Percentiles rank a stretch among this genome's conserved stretches.
Conservation (phyloP, 2,888 invertebrate species). For the Nemurella pictetii region DNA sequence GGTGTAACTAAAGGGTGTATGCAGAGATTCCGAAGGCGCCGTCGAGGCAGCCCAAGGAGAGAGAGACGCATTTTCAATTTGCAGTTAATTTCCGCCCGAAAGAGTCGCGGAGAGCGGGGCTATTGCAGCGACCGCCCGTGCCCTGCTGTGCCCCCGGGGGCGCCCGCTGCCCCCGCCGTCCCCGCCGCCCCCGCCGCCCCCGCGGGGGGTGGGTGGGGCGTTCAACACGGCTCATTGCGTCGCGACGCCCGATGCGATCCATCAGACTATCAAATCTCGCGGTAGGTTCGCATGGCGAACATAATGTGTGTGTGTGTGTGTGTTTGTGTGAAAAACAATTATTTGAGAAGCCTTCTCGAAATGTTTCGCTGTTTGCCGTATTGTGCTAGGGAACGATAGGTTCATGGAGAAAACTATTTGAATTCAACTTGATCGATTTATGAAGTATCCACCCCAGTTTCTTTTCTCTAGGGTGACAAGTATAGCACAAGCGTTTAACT, state of each 20-base stretch:
- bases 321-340: no score
- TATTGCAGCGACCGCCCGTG: slow-evolving; percentile 19
- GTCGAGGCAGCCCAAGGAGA: not conserved
- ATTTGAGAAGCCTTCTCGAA: no score
- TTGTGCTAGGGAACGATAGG: no score
- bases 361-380: no score
- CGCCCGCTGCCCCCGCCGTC: not conserved
- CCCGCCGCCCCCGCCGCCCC: not conserved
- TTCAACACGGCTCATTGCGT: slow-evolving; percentile 12
- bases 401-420: no score
- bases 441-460: no score
- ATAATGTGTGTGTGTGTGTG: no score
- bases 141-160: slow-evolving; percentile 8
- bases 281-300: not conserved
- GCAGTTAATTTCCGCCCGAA: slow-evolving; percentile 41
- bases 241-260: not conserved
- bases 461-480: no score
- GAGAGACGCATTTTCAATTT: slow-evolving; percentile 39
- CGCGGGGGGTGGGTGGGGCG: not conserved
- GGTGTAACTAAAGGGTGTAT: not conserved
- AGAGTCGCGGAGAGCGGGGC: slow-evolving; percentile 24
- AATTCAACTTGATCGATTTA: no score
- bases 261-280: not conserved
- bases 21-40: not conserved
- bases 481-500: no score